Conservation (phyloP, 2,113 vertebrate genomes). For the rat (Rattus norvegicus) region DNA sequence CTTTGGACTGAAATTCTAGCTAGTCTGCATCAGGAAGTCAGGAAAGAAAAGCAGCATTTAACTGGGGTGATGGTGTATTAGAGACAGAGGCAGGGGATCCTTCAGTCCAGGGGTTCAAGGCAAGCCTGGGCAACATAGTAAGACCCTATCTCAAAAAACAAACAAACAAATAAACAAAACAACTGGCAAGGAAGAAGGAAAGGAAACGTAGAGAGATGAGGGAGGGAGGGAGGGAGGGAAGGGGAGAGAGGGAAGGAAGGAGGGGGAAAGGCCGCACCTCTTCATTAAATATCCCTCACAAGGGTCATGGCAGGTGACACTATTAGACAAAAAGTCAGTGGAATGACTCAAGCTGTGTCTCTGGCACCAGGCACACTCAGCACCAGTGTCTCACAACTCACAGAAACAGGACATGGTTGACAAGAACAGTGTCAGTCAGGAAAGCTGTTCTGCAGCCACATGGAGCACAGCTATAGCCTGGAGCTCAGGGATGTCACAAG, state of each 20-base stretch:
- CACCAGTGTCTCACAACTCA: neutral
- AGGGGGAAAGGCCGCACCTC: neutral
- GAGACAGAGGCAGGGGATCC: neutral
- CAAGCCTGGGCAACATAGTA: neutral
- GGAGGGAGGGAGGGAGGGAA: accelerated
- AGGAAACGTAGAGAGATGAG: too few relatives aligned
- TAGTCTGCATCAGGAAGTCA: accelerated
- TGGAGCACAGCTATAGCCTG: neutral
- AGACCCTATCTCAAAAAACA: neutral
- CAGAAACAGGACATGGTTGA: neutral
- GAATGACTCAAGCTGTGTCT: neutral
- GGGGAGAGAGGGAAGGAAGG: accelerated
- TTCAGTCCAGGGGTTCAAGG: neutral
- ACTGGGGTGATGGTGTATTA: neutral
- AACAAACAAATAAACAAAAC: too few relatives aligned
- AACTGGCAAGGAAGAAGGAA: neutral
- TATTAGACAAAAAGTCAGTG: too few relatives aligned
- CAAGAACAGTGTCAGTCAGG: neutral
- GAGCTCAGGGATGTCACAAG: accelerated
- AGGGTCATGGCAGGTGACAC: neutral
- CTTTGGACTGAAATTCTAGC: neutral
- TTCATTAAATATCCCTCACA: neutral
- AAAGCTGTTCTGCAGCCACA: neutral
- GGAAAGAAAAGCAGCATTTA: neutral
- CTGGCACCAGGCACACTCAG: accelerated